Evolutionary conservation across 2,888 invertebrate genomes (phyloP).

Genomic region (Caenorhabditis sp.): DNA sequence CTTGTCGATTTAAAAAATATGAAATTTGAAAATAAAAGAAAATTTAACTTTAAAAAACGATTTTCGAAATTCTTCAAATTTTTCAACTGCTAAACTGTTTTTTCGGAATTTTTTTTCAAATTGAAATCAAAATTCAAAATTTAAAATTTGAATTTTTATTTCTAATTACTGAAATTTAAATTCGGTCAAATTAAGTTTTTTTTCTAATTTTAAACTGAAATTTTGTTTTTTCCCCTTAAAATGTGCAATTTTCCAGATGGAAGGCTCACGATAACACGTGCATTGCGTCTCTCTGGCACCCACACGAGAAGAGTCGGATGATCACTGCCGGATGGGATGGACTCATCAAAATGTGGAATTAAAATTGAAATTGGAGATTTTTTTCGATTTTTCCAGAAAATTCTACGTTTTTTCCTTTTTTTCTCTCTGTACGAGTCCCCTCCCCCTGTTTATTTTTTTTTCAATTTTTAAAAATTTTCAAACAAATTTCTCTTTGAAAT

Average conservation of each 20-base stretch:
- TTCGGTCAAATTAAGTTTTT: too few species aligned
- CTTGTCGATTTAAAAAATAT: too few species aligned
- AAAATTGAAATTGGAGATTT: slow-evolving; percentile 72
- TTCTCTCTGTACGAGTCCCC: not conserved
- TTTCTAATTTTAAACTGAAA: not conserved
- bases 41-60: too few species aligned
- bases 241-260: slow-evolving; percentile 88
- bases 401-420: not conserved
- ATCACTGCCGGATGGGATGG: slow-evolving; percentile 99
- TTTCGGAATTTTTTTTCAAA: slow-evolving; percentile 3
- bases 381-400: not conserved
- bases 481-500: too few species aligned
- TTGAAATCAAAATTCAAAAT: too few species aligned
- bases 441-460: slow-evolving; percentile 4
- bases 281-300: slow-evolving; percentile 95
- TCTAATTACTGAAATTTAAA: too few species aligned
- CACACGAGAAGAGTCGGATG: slow-evolving; percentile 97
- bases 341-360: slow-evolving; percentile 98
- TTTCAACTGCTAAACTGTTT: not conserved
- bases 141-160: too few species aligned
- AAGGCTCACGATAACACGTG: slow-evolving; percentile 99
- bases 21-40: too few species aligned
- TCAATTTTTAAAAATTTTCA: not conserved
- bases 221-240: not conserved
- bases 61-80: too few species aligned